Evolutionary conservation across 53 echinoderm and acorn worm genomes (phyloP), one percentile per base, ranked within the genome.

Genomic region (Patiria pectinifera): DNA sequence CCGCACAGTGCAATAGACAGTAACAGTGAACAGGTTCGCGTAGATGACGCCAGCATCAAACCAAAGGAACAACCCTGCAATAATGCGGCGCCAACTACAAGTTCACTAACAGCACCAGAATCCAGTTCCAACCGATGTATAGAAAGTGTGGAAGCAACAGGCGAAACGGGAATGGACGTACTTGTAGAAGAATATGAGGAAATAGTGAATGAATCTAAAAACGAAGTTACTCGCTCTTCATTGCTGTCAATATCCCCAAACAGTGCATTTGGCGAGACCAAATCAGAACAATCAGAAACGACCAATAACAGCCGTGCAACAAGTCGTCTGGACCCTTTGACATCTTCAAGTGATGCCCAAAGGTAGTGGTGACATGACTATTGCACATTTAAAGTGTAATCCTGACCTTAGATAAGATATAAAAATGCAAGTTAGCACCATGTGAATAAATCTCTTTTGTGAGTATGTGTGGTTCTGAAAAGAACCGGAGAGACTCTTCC

Each of bases 51-150:
- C n/a, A 62, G 49, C 59, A 60, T 43, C 35, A 18, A 76, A 77
- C 60, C 78, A 60, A 78, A 88, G 77, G 75, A 62, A 15, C 59
- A 78, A 2, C 59, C 78, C 15, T 60, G 18, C 45, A 43, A 59
- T 45, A 71, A 88, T 43, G 16, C 14, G 60, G 62, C 88, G 44
- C 62, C 88, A 88, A 78, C 88, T 88, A 16, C 87, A 5, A 15
- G 46, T 13, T n/a, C 19, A 18, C 26, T 18, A 46, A 47, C 45
- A 45, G 11, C 45, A 45, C 24, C 59, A 59, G 23, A 47, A 22
- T 71, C 74, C 74, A 23, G 24, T 74, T 74, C 74, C 66, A 66
- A 15, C 10, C 15, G 62, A 46, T 26, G 19, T 45, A 46, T 45
- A 19, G 70, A 43, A 26, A 26, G 35, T 66, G 48, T 21, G 15